Conservation (phyloP, 1,140 invertebrate genomes). For the Prorops nasuta region DNA sequence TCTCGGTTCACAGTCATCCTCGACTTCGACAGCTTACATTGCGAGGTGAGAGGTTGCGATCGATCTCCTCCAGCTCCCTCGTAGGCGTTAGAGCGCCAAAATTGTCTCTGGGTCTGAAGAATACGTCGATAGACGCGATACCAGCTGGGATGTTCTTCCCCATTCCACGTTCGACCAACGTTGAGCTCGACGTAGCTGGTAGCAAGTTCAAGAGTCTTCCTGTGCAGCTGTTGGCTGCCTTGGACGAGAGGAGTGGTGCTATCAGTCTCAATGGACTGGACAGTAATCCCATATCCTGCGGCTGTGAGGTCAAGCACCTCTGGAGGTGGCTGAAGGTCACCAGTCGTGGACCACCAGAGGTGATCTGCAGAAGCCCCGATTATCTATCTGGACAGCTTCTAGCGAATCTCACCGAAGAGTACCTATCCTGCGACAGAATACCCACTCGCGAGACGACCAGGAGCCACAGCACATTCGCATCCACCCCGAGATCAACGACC, state of each 20-base stretch:
- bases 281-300: conserved; percentile 79
- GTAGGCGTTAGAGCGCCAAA: conserved; percentile 73
- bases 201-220: conserved; percentile 74
- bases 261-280: conserved; percentile 70
- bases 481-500: conserved; percentile 45
- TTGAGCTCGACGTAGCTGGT: conserved; percentile 75
- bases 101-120: conserved; percentile 71
- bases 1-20: conserved; percentile 75
- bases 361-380: conserved; percentile 66
- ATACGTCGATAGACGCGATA: conserved; percentile 75
- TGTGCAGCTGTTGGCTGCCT: conserved; percentile 71
- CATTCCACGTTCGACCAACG: conserved; percentile 80
- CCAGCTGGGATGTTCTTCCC: conserved; percentile 82
- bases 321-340: conserved; percentile 70
- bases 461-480: conserved; percentile 41
- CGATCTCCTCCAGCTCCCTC: conserved; percentile 78
- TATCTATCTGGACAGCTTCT: conserved; percentile 68
- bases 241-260: conserved; percentile 77
- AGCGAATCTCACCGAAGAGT: conserved; percentile 73
- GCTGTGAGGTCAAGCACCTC: conserved; percentile 77
- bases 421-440: conserved; percentile 70
- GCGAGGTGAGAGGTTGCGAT: conserved; percentile 71
- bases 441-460: conserved; percentile 55
- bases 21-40: conserved; percentile 73
- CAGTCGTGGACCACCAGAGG: conserved; percentile 24